Evolutionary conservation across 2,888 invertebrate genomes (phyloP), one percentile per base, ranked within the genome.

Genomic region (Cryptocephalus moraei): DNA sequence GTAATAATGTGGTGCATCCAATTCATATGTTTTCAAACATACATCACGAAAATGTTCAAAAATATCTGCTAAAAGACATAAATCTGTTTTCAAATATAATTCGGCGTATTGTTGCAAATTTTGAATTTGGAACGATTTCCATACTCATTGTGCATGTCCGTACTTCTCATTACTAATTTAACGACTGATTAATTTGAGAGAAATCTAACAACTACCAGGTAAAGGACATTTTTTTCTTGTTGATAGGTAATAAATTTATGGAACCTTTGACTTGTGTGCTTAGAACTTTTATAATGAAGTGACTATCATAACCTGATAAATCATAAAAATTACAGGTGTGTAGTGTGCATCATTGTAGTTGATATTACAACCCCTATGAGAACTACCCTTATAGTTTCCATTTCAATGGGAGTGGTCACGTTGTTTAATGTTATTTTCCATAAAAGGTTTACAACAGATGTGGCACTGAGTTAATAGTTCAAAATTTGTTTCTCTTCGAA

Each of bases 1-100:
- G 47, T 57, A 66, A 54, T 65, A 68, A 39, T 62, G 61, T 33
- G 54, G 49, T 2, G 63, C 57, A 55, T 68, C 66, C 32, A 67
- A 60, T 32, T 41, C 22, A 44, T 53, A 53, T 9, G 48, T 46
- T 39, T 44, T 22, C 11, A 49, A 36, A 45, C 52, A 53, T 8
- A 32, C 38, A 1, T 12, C 12, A 9, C 54, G 32, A 43, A 55
- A 55, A 43, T 52, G 46, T 44, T 55, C 52, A 43, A 52, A 52
- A 9, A 55, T 33, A 50, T 55, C 49, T 10, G 43, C 44, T 13
- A 55, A 40, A 9, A 48, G 39, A n/a, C 51, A 46, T 3, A 53
- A 34, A 22, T 54, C 44, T 11, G 48, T 45, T 41, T 32, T 52
- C 38, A 54, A 48, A 44, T 49, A 53, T 32, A 51, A 11, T 14